Conservation (phyloP, 2,888 invertebrate species). For the Scaeva pyrastri region DNA sequence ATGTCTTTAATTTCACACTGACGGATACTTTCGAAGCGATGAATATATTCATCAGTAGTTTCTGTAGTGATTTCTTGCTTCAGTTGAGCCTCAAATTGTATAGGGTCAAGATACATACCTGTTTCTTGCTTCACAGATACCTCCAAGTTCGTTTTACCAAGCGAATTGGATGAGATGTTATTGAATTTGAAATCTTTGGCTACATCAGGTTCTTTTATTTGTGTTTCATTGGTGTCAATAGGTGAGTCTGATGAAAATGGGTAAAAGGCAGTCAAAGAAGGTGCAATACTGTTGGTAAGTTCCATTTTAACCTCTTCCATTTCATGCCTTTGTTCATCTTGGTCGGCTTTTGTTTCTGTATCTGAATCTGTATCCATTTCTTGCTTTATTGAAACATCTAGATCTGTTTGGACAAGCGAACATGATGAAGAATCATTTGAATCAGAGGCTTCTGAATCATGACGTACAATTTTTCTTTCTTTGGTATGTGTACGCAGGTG, state of each 20-base stretch:
- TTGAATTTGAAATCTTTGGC: neutral
- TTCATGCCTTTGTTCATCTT: neutral
- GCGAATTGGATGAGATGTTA: neutral
- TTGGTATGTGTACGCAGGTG: constrained; percentile 77
- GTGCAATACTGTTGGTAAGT: neutral
- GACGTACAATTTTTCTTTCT: neutral
- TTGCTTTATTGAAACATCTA: constrained; percentile 19
- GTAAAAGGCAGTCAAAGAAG: neutral
- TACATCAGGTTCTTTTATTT: neutral
- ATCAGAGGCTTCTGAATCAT: neutral
- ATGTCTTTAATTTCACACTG: neutral
- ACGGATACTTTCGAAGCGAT: neutral
- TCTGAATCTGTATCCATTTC: constrained; percentile 19
- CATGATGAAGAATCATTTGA: neutral
- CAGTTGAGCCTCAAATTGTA: neutral
- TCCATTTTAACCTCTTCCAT: constrained; percentile 16
- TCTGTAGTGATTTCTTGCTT: neutral
- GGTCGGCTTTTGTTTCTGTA: neutral
- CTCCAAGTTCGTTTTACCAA: neutral
- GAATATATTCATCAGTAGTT: neutral
- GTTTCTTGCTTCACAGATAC: no score
- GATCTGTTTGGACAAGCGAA: neutral
- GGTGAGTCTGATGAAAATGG: neutral
- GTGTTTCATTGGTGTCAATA: neutral
- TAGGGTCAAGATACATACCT: neutral